Percentiles rank a stretch among this genome's conserved stretches.
Evolutionary conservation across 2,888 invertebrate species (phyloP).

Genomic region (Tryphoninae sp.): DNA sequence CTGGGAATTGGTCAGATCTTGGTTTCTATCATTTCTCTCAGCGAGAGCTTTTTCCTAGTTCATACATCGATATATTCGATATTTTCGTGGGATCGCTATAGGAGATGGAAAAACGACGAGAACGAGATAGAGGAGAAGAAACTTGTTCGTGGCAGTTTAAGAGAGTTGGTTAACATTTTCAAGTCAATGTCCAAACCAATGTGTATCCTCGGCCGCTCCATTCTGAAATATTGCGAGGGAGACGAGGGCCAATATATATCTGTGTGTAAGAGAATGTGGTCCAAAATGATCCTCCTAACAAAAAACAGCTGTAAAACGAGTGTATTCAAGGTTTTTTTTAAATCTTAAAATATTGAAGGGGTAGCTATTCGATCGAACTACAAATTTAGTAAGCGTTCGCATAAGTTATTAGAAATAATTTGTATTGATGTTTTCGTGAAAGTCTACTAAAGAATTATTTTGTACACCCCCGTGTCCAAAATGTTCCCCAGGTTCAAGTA

Average conservation of each 20-base stretch:
- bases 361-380: too few species aligned
- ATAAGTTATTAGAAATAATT: too few species aligned
- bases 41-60: not conserved
- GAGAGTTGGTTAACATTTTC: conserved; percentile 21
- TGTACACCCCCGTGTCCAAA: too few species aligned
- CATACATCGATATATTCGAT: not conserved
- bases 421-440: rapidly evolving
- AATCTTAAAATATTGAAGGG: too few species aligned
- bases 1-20: not conserved
- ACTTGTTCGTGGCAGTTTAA: conserved; percentile 34
- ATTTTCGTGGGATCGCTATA: not conserved
- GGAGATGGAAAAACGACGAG: conserved; percentile 1
- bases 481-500: too few species aligned
- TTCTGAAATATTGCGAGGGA: conserved; percentile 21
- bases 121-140: not conserved
- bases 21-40: not conserved
- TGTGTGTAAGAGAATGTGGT: not conserved
- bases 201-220: conserved; percentile 1
- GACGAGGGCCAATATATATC: not conserved
- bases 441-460: too few species aligned
- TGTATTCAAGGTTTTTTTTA: too few species aligned
- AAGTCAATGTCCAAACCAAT: conserved; percentile 1
- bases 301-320: too few species aligned
- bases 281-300: too few species aligned
- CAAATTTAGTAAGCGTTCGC: too few species aligned